phyloP scores from a whole-genome alignment of 30 jellyfish, hydroid and myxozoan genomes.

The Rhopilema esculentum region DNA sequence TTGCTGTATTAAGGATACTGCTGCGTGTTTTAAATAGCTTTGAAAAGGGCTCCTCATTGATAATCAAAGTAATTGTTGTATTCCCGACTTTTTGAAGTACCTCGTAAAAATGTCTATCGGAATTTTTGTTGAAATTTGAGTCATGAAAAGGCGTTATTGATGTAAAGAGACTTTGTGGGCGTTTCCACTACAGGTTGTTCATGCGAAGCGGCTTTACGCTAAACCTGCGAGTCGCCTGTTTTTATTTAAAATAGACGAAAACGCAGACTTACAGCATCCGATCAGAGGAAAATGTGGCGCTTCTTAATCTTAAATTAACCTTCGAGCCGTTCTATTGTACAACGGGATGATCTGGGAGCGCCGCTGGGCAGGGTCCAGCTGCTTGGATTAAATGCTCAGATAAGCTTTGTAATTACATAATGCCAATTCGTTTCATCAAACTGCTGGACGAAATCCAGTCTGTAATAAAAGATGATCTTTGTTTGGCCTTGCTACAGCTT shows the following conservation, averaged over 20 bases:
- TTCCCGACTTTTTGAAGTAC: neutral
- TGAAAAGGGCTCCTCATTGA: neutral
- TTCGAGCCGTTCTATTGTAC: conserved; percentile 31
- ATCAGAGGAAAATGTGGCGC: conserved; percentile 46
- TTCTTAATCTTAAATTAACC: conserved; percentile 37
- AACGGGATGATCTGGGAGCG: conserved; percentile 38
- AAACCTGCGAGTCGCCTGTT: conserved; percentile 44
- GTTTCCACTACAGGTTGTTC: neutral
- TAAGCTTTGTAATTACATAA: conserved; percentile 14
- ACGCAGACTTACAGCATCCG: conserved; percentile 39
- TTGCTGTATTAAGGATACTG: neutral
- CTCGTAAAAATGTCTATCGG: neutral
- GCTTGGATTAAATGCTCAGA: conserved; percentile 19
- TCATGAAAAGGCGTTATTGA: neutral
- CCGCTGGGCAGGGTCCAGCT: conserved; percentile 62
- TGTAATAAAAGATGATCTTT: neutral
- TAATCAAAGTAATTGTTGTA: neutral
- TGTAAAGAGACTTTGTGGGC: conserved; percentile 1
- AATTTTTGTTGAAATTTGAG: neutral
- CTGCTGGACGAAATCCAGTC: neutral
- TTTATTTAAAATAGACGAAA: neutral
- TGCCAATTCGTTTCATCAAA: neutral
- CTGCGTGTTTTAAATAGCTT: neutral
- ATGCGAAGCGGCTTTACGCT: conserved; percentile 25
- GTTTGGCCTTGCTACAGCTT: neutral